Conservation (phyloP, 2,797 vertebrate species). For the Enteromius thamalakanensis region DNA sequence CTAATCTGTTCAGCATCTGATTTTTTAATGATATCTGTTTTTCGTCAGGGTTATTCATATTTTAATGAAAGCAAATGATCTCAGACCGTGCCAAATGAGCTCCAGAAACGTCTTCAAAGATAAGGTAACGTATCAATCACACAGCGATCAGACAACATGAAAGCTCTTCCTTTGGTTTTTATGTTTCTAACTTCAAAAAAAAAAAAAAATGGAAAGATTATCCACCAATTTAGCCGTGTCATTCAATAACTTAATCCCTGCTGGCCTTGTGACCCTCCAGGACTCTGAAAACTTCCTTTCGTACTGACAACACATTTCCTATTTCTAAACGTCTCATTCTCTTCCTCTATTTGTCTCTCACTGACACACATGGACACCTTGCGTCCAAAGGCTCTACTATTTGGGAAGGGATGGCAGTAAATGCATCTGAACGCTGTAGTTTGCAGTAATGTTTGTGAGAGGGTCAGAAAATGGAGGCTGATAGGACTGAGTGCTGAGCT, state of each 20-base stretch:
- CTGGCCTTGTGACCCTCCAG: constrained; percentile 28
- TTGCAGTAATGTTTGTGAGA: constrained; percentile 55
- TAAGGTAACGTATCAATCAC: constrained; percentile 66
- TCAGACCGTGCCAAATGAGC: constrained; percentile 35
- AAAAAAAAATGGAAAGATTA: not conserved
- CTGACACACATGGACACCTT: constrained; percentile 10
- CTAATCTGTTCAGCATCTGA: constrained; percentile 7
- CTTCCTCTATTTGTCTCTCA: constrained; percentile 31
- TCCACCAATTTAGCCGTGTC: constrained; percentile 22
- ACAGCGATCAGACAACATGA: constrained; percentile 67
- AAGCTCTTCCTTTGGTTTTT: constrained; percentile 50
- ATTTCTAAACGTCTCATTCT: constrained; percentile 25
- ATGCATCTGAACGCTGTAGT: constrained; percentile 53
- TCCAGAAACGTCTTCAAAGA: constrained; percentile 52
- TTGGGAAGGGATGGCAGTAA: constrained; percentile 43
- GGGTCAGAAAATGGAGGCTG: constrained; percentile 59
- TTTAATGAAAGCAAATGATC: constrained; percentile 60
- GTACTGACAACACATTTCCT: constrained; percentile 6
- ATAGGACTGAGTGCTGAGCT: constrained; percentile 60
- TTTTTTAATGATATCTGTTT: not conserved
- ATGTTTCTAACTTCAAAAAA: not conserved
- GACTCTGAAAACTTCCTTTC: constrained; percentile 13
- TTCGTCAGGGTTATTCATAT: constrained; percentile 54
- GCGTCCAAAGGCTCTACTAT: constrained; percentile 15
- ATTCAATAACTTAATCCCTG: constrained; percentile 28